phyloP scores from a whole-genome alignment of 2,888 invertebrate species.

The Epinotia nisella region DNA sequence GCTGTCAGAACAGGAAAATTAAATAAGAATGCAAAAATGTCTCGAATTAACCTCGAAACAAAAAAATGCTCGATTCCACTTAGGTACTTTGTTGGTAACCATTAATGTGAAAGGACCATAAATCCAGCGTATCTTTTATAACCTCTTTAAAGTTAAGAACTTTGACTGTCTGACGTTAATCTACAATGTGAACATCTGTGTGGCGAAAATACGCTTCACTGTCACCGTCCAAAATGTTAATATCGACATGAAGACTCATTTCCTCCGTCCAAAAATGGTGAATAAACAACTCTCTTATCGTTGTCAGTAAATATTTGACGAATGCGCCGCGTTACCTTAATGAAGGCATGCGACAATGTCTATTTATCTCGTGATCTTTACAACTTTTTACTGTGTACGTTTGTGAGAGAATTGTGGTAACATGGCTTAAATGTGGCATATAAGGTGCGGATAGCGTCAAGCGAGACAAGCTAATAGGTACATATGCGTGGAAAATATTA shows the following conservation, averaged over 20 bases:
- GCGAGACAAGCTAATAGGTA: background rate
- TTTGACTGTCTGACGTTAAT: constrained; percentile 19
- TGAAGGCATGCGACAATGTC: constrained; percentile 61
- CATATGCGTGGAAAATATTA: background rate
- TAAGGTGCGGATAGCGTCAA: constrained; percentile 28
- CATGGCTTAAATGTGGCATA: constrained; percentile 16
- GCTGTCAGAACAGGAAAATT: background rate
- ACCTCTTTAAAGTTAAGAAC: constrained; percentile 26
- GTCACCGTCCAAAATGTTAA: constrained; percentile 17
- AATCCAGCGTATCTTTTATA: constrained; percentile 32
- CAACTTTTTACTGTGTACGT: constrained; percentile 55
- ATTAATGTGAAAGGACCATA: constrained; percentile 28
- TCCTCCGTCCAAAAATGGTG: constrained; percentile 50
- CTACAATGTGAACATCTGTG: constrained; percentile 28
- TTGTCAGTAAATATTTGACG: constrained; percentile 70
- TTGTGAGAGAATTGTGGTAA: constrained; percentile 48
- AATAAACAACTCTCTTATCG: constrained; percentile 62
- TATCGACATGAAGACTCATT: constrained; percentile 37
- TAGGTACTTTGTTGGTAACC: constrained; percentile 17
- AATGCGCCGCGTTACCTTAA: constrained; percentile 70
- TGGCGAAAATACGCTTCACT: background rate
- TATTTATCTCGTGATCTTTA: constrained; percentile 60
- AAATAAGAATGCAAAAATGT: background rate
- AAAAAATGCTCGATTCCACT: background rate
- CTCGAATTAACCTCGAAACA: background rate